These are phyloP conservation scores for Strix occidentalis DNA, from an alignment of 2,797 vertebrate species.

Conservation along the genomic window DNA sequence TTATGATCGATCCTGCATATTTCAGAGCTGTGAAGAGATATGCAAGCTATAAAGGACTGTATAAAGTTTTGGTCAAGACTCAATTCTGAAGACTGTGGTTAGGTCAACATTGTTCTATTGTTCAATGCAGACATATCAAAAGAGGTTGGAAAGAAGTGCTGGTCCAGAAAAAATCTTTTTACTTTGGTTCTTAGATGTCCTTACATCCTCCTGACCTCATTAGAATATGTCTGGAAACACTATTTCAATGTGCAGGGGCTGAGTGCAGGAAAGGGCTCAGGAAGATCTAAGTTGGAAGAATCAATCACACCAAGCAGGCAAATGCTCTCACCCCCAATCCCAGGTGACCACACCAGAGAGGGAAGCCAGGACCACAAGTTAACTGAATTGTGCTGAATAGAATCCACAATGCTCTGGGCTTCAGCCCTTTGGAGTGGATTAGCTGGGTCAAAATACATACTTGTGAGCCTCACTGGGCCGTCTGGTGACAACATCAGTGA, in stretches of 20 bases:
- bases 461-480: not conserved
- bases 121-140: not conserved
- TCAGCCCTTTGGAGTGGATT: not conserved
- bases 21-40: not conserved
- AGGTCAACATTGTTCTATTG: not conserved
- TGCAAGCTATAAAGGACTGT: not conserved
- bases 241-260: not conserved
- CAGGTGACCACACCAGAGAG: not conserved
- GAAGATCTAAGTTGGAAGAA: not conserved
- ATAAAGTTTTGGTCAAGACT: not conserved
- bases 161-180: not conserved
- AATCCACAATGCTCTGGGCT: not conserved
- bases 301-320: not conserved
- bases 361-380: not conserved
- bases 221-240: not conserved
- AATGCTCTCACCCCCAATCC: not conserved
- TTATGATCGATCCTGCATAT: not conserved
- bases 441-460: not conserved
- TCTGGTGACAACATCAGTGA: not conserved
- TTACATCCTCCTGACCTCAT: not conserved
- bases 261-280: not conserved
- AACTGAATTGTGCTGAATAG: accelerated
- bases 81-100: not conserved
- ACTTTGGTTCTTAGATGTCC: not conserved
- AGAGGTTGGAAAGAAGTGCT: not conserved